Evolutionary conservation across 2,113 vertebrate species (phyloP), one percentile per base, ranked within the genome.

Genomic region (Physeter macrocephalus): DNA sequence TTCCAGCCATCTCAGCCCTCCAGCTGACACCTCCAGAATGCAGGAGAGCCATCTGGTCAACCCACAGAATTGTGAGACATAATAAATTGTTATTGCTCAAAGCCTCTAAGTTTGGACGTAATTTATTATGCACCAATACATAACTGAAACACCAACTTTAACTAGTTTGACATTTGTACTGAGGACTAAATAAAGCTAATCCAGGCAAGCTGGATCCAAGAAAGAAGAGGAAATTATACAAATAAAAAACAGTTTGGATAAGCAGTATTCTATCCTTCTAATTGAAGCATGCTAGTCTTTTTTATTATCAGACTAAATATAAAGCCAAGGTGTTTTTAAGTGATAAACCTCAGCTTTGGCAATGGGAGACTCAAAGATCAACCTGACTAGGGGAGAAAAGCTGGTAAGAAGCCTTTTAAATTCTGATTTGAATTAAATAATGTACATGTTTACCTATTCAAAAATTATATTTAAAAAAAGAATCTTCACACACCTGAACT

Each of bases 311-410:
- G 94, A 81, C 83, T 87, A 94, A 97, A 39, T 20, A 96, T 83
- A 97, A 97, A 97, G 59, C 41, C 96, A 91, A 97, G 36, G 90
- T 41, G 89, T 94, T 98, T 96, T 94, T 86, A 95, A 93, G 43
- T 66, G 31, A 94, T 21, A 81, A 97, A 96, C 0, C 43, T 96
- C 74, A 20, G 11, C 85, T 72, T 93, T 17, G 54, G 23, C 29
- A 92, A 95, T 74, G 34, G 59, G 21, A 88, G 4, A 52, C 93
- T 93, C 84, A 81, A 95, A 94, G 84, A 59, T 88, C 23, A 85
- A 66, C n/a, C n/a, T n/a, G n/a, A 80, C 7, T 31, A 57, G 23
- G 34, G 12, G 72, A 36, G 87, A 61, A 90, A 69, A 27, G 54
- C 25, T 81, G n/a, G 83, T 90, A 96, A 75, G 61, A 18, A 69